phyloP scores from a whole-genome alignment of 2,113 vertebrate genomes.

The Meriones unguiculatus region DNA sequence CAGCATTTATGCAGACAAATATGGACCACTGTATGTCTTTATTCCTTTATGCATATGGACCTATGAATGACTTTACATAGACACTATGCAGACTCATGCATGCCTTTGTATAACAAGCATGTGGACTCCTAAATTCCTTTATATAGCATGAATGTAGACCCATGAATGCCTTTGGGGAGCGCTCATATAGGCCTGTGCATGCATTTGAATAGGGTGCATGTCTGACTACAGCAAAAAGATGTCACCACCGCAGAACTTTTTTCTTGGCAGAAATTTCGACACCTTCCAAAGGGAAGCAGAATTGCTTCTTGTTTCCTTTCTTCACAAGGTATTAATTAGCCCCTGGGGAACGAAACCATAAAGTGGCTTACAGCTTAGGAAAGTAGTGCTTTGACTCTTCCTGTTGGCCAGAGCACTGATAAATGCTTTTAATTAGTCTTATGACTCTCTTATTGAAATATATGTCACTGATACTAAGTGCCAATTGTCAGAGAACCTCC shows the following conservation, averaged over 20 bases:
- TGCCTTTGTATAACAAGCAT: background rate
- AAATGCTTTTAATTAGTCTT: conserved; percentile 55
- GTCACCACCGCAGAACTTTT: background rate
- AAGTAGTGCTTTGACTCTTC: background rate
- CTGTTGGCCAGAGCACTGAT: conserved; percentile 9
- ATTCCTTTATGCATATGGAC: background rate
- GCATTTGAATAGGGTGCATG: background rate
- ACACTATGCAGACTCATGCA: background rate
- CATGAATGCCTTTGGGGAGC: background rate
- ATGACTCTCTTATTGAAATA: background rate
- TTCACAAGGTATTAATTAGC: conserved; percentile 31
- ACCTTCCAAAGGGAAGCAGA: background rate
- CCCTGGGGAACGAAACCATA: conserved; percentile 6
- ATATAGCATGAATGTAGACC: background rate
- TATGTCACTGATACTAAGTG: background rate
- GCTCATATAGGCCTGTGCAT: background rate
- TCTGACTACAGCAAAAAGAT: background rate
- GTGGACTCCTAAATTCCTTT: background rate
- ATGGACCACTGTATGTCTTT: background rate
- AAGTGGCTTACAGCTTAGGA: conserved; percentile 13
- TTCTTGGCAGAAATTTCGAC: background rate
- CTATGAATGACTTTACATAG: background rate
- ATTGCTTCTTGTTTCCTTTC: background rate
- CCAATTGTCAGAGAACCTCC: background rate
- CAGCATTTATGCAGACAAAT: no score